Conservation (phyloP, 2,888 invertebrate genomes). For the Acronicta aceris region DNA sequence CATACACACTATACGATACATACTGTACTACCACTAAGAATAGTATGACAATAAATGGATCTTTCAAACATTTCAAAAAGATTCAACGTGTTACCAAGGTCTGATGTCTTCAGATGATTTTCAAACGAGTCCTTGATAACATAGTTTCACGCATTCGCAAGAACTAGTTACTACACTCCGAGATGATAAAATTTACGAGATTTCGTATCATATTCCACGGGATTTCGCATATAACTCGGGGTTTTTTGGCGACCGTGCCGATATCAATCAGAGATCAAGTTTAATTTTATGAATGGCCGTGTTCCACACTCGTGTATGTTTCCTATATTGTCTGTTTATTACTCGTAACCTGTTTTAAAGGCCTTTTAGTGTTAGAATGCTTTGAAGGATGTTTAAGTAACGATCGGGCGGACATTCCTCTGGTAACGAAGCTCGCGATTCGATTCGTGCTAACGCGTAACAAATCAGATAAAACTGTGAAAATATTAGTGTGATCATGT, state of each 20-base stretch:
- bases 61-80: slow-evolving; percentile 46
- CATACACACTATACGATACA: slow-evolving; percentile 65
- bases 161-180: neutral
- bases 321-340: slow-evolving; percentile 44
- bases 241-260: slow-evolving; percentile 19
- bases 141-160: neutral
- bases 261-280: slow-evolving; percentile 44
- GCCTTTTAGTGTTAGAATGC: slow-evolving; percentile 42
- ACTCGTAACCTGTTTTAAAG: slow-evolving; percentile 46
- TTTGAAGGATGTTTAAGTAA: slow-evolving; percentile 55
- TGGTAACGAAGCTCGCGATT: slow-evolving; percentile 53
- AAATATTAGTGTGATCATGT: slow-evolving; percentile 75
- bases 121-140: neutral
- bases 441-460: slow-evolving; percentile 66
- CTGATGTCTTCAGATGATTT: slow-evolving; percentile 5
- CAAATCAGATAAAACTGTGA: slow-evolving; percentile 84
- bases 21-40: slow-evolving; percentile 57
- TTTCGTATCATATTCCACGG: slow-evolving; percentile 13
- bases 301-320: slow-evolving; percentile 27
- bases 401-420: slow-evolving; percentile 49
- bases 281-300: slow-evolving; percentile 49
- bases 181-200: slow-evolving; percentile 1
- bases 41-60: slow-evolving; percentile 52
- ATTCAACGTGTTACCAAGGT: slow-evolving; percentile 29
- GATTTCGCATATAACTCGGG: slow-evolving; percentile 27